Evolutionary conservation across 2,113 vertebrate species (phyloP), one percentile per base, ranked within the genome.

Genomic region (Nanorana parkeri): DNA sequence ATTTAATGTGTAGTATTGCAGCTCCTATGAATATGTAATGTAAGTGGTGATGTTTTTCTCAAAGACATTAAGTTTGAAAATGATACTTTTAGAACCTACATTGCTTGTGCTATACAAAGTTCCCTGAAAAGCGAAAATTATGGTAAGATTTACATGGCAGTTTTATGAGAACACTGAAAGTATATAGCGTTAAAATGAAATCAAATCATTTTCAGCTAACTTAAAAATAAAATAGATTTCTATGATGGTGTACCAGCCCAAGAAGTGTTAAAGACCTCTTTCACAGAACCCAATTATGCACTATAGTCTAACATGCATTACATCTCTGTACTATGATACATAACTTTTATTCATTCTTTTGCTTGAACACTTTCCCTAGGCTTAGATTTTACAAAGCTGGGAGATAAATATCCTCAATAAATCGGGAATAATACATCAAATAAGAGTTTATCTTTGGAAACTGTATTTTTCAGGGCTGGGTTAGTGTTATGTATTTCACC

Each of bases 341-440:
- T 65, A 21, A 41, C 60, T 5, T 64, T 75, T 52, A 63, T 28
- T 75, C 77, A 24, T 60, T 68, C 52, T 56, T 68, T 56, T 66
- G 52, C 65, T 32, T 68, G 20, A 54, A 21, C 29, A 47, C 52
- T 69, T 68, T 79, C 65, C 51, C 29, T 55, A 4, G 52, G 55
- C 55, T 68, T 41, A 58, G 19, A 51, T 69, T 79, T 71, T 69
- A 58, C 65, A 5, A 67, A 69, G 29, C 61, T 80, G 21, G 11
- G 56, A 51, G 54, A 80, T 58, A 80, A 69, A 80, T 80, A 80
- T 61, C 61, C 55, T 19, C 56, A 69, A 80, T 80, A 80, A 80
- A 80, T 51, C 61, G 23, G 16, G 55, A 68, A 58, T 54, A 67
- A 68, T 79, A 79, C 56, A 68, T 79, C 52, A 58, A 13, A 41